phyloP scores from a whole-genome alignment of 2,888 invertebrate genomes.

The Dolichopus griseipennis region DNA sequence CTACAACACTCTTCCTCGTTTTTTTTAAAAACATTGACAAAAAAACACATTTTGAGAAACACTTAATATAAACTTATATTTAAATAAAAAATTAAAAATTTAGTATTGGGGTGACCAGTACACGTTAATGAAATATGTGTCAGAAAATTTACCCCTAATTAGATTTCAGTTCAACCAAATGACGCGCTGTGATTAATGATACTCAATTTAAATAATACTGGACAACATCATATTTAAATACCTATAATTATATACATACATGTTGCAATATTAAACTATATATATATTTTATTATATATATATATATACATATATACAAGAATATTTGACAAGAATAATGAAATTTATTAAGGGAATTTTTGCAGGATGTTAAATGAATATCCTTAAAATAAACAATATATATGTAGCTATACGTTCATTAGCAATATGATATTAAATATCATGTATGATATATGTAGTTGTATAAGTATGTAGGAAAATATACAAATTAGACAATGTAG shows the following conservation, averaged over 20 bases:
- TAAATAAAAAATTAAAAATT: too few relatives aligned
- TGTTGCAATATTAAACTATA: too few relatives aligned
- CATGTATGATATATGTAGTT: not conserved
- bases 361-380: not conserved
- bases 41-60: too few relatives aligned
- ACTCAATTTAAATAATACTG: slow-evolving; percentile 8
- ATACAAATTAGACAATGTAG: too few relatives aligned
- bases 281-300: not conserved
- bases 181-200: slow-evolving; percentile 28
- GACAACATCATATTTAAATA: not conserved
- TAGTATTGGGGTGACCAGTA: not conserved
- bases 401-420: not conserved
- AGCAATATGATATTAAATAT: too few relatives aligned
- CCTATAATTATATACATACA: not conserved
- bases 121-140: slow-evolving; percentile 14
- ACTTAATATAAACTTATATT: too few relatives aligned
- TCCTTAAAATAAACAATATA: not conserved
- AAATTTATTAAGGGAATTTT: slow-evolving; percentile 2
- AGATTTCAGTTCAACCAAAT: slow-evolving; percentile 27
- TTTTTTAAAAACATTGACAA: too few relatives aligned
- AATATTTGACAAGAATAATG: not conserved
- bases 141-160: slow-evolving; percentile 27
- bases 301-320: too few relatives aligned
- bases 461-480: too few relatives aligned
- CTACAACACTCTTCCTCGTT: too few relatives aligned